phyloP scores from a whole-genome alignment of 2,797 vertebrate species.

The Tinamus major region DNA sequence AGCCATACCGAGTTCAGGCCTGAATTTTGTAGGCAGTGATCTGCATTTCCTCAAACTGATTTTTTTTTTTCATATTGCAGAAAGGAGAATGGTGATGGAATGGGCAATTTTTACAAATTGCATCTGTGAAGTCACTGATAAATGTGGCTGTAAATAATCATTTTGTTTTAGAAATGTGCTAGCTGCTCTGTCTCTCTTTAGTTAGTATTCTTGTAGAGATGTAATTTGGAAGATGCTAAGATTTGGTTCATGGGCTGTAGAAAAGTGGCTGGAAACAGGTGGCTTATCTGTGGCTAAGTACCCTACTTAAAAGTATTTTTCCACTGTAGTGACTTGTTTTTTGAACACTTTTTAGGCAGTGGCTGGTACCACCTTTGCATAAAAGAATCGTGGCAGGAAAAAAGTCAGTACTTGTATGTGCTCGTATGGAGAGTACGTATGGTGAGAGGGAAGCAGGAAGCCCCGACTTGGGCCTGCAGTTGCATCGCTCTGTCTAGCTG shows the following conservation, averaged over 20 bases:
- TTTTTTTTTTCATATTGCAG: neutral
- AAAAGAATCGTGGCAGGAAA: neutral
- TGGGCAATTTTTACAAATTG: neutral
- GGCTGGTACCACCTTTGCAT: neutral
- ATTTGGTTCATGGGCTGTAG: neutral
- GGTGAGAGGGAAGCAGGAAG: neutral
- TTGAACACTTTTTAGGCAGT: neutral
- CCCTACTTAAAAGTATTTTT: neutral
- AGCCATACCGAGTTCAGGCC: neutral
- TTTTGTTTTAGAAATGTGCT: neutral
- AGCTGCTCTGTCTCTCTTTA: neutral
- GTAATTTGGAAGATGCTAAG: neutral
- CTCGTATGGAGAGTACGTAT: neutral
- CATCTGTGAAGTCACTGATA: neutral
- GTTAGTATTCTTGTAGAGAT: neutral
- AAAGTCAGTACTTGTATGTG: neutral
- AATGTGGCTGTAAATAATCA: neutral
- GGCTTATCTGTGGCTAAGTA: neutral
- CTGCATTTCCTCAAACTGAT: neutral
- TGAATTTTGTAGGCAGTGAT: neutral
- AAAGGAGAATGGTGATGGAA: neutral
- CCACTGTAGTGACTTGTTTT: neutral
- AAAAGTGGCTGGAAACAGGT: neutral
- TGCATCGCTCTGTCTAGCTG: accelerated
- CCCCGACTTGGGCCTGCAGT: neutral